Evolutionary conservation across 2,113 vertebrate genomes (phyloP), one percentile per base, ranked within the genome.

Genomic region (Sylvietta virens): DNA sequence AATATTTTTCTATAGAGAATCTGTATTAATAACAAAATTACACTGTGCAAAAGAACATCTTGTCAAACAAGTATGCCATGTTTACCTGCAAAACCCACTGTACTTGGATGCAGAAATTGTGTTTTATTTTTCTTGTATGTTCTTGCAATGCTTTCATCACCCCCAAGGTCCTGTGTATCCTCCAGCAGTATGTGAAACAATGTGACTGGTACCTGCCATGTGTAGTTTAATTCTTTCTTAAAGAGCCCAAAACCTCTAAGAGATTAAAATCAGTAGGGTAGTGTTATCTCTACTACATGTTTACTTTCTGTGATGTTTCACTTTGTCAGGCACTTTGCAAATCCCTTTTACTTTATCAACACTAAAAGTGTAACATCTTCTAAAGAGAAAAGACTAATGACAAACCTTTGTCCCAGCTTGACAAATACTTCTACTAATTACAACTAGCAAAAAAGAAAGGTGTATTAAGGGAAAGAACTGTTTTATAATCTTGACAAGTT

Each of bases 261-360:
- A 80, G 48, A 85, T 76, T 56, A 79, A 91, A 76, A 67, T 56
- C 66, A 20, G 40, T 45, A n/a, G 35, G 37, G 12, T 26, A 24
- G 8, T 57, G 10, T 92, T 66, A 51, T n/a, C 40, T 72, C 35
- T 47, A 42, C 13, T 39, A 15, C 4, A 5, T 7, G 3, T 56
- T 87, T 61, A 40, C 30, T 56, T 70, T 54, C 69, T 58, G 39
- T 54, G 79, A 66, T 5, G 1, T 57, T 81, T 91, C 44, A 57
- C 51, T 88, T 93, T 88, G 57, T 56, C 83, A 37, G 78, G 85
- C 77, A 77, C 81, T 94, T 95, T 86, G 81, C 76, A 97, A 87
- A 88, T 37, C 47, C 44, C 56, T 90, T 81, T 71, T 71, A 56
- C 58, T 86, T 90, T 57, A 90, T 76, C 80, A 80, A 53, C 60